A percentile compares a stretch with the other conserved stretches of the same genome.
Conservation (phyloP, 2,113 vertebrate genomes). For the Desmodus rotundus region DNA sequence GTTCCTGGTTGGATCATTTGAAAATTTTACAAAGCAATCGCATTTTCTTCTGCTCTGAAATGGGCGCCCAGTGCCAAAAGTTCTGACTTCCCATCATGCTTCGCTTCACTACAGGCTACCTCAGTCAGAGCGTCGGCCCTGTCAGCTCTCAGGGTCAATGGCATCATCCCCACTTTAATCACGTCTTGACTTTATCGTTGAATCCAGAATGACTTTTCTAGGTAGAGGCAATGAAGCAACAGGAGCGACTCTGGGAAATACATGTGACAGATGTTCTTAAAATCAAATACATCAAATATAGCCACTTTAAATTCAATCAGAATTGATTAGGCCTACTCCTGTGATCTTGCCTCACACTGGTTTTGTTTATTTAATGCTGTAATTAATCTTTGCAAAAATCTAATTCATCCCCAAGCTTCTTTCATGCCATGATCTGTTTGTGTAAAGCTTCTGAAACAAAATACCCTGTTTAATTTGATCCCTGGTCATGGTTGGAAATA, state of each 20-base stretch:
- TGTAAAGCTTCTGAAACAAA: conserved; percentile 60
- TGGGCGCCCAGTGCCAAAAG: neutral
- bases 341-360: conserved; percentile 59
- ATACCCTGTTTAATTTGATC: conserved; percentile 70
- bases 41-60: neutral
- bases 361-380: conserved; percentile 75
- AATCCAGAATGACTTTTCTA: neutral
- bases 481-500: conserved; percentile 62
- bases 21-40: neutral
- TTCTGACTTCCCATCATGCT: neutral
- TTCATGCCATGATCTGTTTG: conserved; percentile 60
- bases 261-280: conserved; percentile 74
- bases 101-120: neutral
- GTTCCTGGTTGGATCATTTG: neutral
- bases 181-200: neutral
- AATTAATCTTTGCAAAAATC: conserved; percentile 75
- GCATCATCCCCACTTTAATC: neutral
- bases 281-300: conserved; percentile 72
- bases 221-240: conserved; percentile 37
- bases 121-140: neutral
- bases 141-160: neutral
- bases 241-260: neutral
- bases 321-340: conserved; percentile 74
- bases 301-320: conserved; percentile 74
- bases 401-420: conserved; percentile 64